phyloP scores from a whole-genome alignment of 2,113 vertebrate species.

The Cinclus mexicanus region DNA sequence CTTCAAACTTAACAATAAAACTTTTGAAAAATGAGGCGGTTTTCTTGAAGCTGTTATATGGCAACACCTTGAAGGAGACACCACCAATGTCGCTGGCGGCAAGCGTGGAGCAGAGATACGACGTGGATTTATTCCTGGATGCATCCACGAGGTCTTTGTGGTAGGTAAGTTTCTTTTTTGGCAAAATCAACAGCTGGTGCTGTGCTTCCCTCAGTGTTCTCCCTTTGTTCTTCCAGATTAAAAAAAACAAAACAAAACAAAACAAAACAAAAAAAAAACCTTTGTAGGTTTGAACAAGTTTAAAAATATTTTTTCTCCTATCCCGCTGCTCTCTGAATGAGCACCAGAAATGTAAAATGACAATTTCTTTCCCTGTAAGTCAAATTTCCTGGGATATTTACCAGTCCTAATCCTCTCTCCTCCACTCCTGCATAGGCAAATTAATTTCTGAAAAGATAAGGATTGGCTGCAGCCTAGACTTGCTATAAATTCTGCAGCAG shows the following conservation, averaged over 20 bases:
- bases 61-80: slow-evolving; percentile 25
- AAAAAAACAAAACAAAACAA: neutral
- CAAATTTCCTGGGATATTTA: neutral
- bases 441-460: neutral
- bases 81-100: neutral
- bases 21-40: slow-evolving; percentile 75
- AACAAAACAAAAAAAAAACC: neutral
- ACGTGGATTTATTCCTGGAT: neutral
- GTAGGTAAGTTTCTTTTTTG: slow-evolving; percentile 3
- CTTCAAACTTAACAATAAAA: slow-evolving; percentile 86
- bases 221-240: slow-evolving; percentile 8
- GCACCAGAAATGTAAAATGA: neutral
- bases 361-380: slow-evolving; percentile 14
- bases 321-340: neutral
- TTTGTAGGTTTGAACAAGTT: neutral
- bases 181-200: neutral
- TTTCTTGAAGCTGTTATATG: slow-evolving; percentile 47
- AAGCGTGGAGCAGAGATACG: neutral
- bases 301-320: neutral
- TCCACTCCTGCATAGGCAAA: neutral
- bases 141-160: neutral
- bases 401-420: neutral
- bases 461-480: neutral
- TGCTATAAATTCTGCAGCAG: neutral
- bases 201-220: neutral